Evolutionary conservation across 2,797 vertebrate genomes (phyloP), one percentile per base, ranked within the genome.

Genomic region (Sebastes dallii): DNA sequence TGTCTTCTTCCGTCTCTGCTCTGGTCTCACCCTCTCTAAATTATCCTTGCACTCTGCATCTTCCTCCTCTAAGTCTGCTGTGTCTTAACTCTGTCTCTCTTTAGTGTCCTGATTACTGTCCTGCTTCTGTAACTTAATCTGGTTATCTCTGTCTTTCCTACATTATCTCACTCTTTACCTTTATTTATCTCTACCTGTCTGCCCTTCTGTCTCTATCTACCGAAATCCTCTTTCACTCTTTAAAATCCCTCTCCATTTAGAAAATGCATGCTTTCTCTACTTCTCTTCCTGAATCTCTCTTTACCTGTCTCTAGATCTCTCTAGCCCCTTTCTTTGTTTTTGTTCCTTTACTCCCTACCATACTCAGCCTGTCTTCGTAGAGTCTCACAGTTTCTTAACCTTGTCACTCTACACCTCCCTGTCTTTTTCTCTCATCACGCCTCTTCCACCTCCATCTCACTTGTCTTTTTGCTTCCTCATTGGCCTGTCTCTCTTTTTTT

Each of bases 1-100:
- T 78, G 70, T 72, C 30, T 81, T 80, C 32, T 3, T 77, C 50
- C 76, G 32, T 71, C 78, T 80, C 39, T 73, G 2, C 39, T 87
- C 24, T 24, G 10, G n/a, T 78, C 81, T 85, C 66, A 4, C n/a
- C 24, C n/a, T 36, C 30, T 32, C 4, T 4, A 50, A 34, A 61
- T 9, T 58, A 16, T 22, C 16, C 62, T 50, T 0, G 16, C 46
- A 50, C n/a, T 77, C 11, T 59, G 20, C 32, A 1, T 52, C 22
- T 22, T 27, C 18, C 13, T 18, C 59, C 34, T 58, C 6, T 16
- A 27, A 32, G 22, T 39, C 7, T 4, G 12, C 8, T 12, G 7
- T 58, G 27, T 61, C 36, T 27, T 58, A 27, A 66, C 6, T 82
- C 29, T 62, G 16, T 55, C 22, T 78, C 66, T 50, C 46, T 27